Evolutionary conservation across 2,888 invertebrate species (phyloP), one percentile per base, ranked within the genome.

Genomic region (Tridacna crocea): DNA sequence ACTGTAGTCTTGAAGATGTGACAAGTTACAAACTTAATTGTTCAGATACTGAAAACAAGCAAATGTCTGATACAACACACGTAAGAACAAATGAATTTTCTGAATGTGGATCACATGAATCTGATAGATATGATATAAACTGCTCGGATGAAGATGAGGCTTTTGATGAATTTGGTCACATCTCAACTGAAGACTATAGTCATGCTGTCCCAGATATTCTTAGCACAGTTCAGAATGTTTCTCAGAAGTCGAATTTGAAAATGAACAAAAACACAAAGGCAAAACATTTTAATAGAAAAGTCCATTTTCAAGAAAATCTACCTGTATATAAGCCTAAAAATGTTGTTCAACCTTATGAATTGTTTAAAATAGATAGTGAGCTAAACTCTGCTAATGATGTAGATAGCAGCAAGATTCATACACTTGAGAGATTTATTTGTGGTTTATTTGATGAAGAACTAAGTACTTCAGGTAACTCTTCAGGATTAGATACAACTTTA

Each of bases 1-100:
- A 84, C 58, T 84, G 84, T 55, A 84, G 84, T 77, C 77, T 81
- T 79, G 81, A 82, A 61, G 77, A 81, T 79, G 84, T 84, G 0
- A 79, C 61, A 58, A 76, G 76, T 17, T 84, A 84, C 51, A 68
- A 79, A 58, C 73, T 79, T 47, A 26, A 51, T 61, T 65, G 65
- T 11, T n/a, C 36, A 36, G 8, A 36, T 36, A 1, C 3, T n/a
- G 13, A 27, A 48, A n/a, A 60, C 4, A 60, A 74, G 2, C 55
- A 22, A 26, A 12, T 27, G 15, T 26, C 10, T 51, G 60, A 60
- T 15, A 24, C 36, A 4, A 26, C 58, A 60, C 12, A 48, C 1
- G 27, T 75, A 26, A 77, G 2, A 55, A 55, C 55, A 1, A 19
- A 15, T 55, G 19, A 55, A 19, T 55, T 55, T 55, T 55, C 55